These are phyloP conservation scores for Scolanthus callimorphus DNA, from an alignment of 92 coral and sea anemone species.

Conservation along the genomic window DNA sequence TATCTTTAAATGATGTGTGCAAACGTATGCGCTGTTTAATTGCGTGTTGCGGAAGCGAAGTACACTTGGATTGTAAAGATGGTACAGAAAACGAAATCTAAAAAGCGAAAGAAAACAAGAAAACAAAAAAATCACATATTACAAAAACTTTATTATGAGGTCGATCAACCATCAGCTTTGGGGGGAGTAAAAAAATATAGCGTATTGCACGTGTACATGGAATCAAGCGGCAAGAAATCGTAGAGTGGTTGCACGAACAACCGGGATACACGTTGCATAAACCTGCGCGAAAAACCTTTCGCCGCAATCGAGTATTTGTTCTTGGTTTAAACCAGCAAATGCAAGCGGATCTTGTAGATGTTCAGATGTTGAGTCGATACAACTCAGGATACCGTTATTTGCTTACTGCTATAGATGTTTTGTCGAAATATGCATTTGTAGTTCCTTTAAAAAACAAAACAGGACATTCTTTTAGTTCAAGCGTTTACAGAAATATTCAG, in stretches of 20 bases:
- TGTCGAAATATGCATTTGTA: conserved; percentile 2
- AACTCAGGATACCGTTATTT: conserved; percentile 2
- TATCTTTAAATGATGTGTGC: conserved; percentile 1
- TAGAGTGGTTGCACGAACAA: background rate
- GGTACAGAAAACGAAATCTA: background rate
- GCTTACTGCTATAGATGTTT: conserved; percentile 4
- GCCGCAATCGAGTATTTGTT: conserved; percentile 1
- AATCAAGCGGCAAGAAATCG: background rate
- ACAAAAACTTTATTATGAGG: conserved; percentile 2
- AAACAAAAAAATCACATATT: background rate
- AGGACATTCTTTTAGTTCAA: background rate
- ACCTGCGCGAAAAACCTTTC: background rate
- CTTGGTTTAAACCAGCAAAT: conserved; percentile 1
- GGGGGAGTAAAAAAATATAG: background rate
- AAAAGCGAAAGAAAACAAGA: background rate
- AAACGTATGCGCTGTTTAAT: background rate
- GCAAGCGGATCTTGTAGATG: background rate
- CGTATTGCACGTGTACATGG: background rate
- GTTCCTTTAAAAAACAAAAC: conserved; percentile 2
- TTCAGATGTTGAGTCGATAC: background rate
- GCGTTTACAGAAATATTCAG: conserved; percentile 12
- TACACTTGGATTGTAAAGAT: background rate
- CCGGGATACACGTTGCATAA: conserved; percentile 6
- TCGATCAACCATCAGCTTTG: background rate
- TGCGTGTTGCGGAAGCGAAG: background rate